These are phyloP conservation scores for Horisme vitalbata DNA, from an alignment of 2,888 invertebrate species.

Conservation along the genomic window DNA sequence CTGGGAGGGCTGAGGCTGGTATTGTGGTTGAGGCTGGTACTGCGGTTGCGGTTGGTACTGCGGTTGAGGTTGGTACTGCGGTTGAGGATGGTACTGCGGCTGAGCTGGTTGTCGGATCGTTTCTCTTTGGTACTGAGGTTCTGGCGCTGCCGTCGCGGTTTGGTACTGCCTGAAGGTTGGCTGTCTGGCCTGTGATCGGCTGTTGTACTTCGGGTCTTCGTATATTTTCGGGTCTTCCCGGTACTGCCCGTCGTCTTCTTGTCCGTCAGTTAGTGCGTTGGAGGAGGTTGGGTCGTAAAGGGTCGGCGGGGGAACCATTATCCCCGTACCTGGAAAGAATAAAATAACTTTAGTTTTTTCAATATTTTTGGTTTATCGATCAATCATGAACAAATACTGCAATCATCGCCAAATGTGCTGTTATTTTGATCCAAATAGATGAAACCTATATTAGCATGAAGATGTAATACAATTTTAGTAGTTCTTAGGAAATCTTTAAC, in stretches of 20 bases:
- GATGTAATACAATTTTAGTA: no score
- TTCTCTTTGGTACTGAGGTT: constrained; percentile 28
- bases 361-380: no score
- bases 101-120: constrained; percentile 33
- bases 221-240: constrained; percentile 92
- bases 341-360: background rate
- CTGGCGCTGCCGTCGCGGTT: constrained; percentile 20
- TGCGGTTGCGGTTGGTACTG: constrained; percentile 39
- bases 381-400: no score
- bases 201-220: constrained; percentile 86
- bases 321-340: constrained; percentile 80
- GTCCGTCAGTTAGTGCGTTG: constrained; percentile 82
- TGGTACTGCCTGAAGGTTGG: constrained; percentile 30
- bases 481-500: background rate
- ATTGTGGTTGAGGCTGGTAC: constrained; percentile 46
- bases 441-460: no score
- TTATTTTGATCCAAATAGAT: no score
- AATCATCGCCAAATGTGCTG: no score
- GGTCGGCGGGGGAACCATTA: constrained; percentile 93
- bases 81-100: constrained; percentile 30
- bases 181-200: constrained; percentile 32
- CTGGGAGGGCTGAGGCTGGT: constrained; percentile 38
- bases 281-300: constrained; percentile 76
- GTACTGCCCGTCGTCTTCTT: constrained; percentile 93
- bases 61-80: constrained; percentile 38